These are phyloP conservation scores for Dryobates pubescens DNA, from an alignment of 2,797 vertebrate species.

Conservation along the genomic window DNA sequence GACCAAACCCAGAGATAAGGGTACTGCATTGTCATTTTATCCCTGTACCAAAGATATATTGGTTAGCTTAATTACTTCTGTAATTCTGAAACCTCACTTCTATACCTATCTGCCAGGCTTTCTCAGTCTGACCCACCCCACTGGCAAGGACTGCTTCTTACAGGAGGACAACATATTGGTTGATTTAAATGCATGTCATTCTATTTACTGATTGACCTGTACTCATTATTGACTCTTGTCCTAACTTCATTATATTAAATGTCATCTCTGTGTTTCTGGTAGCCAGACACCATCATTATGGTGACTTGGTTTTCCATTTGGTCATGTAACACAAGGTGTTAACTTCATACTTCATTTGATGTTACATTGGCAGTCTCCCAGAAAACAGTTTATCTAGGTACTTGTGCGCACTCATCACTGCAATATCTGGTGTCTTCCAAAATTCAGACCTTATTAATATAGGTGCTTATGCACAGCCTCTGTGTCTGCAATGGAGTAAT, in stretches of 20 bases:
- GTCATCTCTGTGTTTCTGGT: not conserved
- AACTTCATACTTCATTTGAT: conserved; percentile 17
- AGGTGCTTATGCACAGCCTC: conserved; percentile 7
- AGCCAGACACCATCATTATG: not conserved
- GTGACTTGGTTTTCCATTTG: not conserved
- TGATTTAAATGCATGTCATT: not conserved
- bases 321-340: not conserved
- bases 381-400: conserved; percentile 8
- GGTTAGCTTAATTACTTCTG: not conserved
- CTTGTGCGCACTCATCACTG: conserved; percentile 15
- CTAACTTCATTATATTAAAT: not conserved
- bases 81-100: not conserved
- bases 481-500: not conserved
- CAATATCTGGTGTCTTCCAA: conserved; percentile 31
- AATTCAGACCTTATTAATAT: conserved; percentile 27
- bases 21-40: not conserved
- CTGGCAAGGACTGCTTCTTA: not conserved
- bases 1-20: conserved; percentile 3
- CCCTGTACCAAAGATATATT: not conserved
- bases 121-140: not conserved
- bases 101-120: not conserved
- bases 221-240: not conserved
- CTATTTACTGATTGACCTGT: not conserved
- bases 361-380: not conserved
- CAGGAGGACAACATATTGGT: not conserved